Percentiles rank a stretch among this genome's conserved stretches.
Conservation (phyloP, 1,140 invertebrate species). For the Scaptomyza hsui region DNA sequence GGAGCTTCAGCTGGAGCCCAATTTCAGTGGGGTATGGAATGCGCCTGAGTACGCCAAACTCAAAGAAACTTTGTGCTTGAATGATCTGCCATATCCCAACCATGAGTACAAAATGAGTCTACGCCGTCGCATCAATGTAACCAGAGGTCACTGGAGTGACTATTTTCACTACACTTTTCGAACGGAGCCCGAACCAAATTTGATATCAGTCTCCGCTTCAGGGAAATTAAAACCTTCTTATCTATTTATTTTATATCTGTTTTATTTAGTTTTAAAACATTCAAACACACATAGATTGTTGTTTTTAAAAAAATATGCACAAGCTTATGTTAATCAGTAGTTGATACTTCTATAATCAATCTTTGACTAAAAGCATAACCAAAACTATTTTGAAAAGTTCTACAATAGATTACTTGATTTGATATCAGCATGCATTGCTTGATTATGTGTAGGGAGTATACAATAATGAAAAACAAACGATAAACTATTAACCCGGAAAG, state of each 20-base stretch:
- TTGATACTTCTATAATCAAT: too few species aligned
- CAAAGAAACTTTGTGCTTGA: background rate
- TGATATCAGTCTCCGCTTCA: slow-evolving; percentile 31
- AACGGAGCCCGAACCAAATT: background rate
- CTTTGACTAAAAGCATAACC: too few species aligned
- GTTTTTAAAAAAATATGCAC: too few species aligned
- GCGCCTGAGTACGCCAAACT: background rate
- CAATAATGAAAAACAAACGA: too few species aligned
- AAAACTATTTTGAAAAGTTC: too few species aligned
- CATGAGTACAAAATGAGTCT: background rate
- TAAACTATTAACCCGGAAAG: too few species aligned
- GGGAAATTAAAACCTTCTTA: slow-evolving; percentile 27
- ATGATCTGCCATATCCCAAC: background rate
- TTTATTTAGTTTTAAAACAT: background rate
- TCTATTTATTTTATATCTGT: slow-evolving; percentile 9
- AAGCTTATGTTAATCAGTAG: too few species aligned
- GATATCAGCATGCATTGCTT: too few species aligned
- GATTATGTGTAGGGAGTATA: too few species aligned
- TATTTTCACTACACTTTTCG: background rate
- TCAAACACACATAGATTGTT: too few species aligned
- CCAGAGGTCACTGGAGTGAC: slow-evolving; percentile 1
- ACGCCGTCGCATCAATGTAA: background rate
- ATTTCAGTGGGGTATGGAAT: background rate
- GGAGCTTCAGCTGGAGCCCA: background rate
- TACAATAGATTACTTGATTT: too few species aligned